Evolutionary conservation across 2,888 invertebrate species (phyloP), one percentile per base, ranked within the genome.

Genomic region (Cetonia aurata): DNA sequence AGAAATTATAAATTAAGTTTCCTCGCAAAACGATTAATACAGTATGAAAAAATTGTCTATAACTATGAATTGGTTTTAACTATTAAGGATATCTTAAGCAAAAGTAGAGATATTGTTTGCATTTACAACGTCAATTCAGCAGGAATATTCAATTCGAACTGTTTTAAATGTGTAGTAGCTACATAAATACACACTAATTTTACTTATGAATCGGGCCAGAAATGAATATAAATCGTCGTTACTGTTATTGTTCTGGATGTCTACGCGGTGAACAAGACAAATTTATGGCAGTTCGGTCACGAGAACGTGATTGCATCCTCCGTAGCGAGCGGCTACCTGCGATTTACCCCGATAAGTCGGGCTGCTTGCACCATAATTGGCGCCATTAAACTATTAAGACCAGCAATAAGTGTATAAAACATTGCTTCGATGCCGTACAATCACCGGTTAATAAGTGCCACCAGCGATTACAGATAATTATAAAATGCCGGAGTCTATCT

Each of bases 351-450:
- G 79, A 78, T 79, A 79, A 77, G 76, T 74, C 77, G 72, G 17
- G 76, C 77, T 79, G 75, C 75, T 75, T 73, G 75, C 73, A 73
- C 78, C 73, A 75, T 79, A 80, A 79, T 80, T 79, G 79, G 74
- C 75, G 73, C 77, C 76, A 79, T 80, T 80, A 79, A 79, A 79
- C 79, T 77, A 79, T 80, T 80, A 80, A 76, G 74, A 69, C 62
- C 50, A n/a, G 73, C 75, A 77, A 78, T 65, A 65, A 37, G 62
- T 77, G 75, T 78, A 77, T 75, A 75, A 76, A 78, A 74, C 73
- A 72, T 74, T 73, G 68, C 71, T 73, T 70, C 71, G 33, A 42
- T n/a, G 50, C 50, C 37, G 50, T 65, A 65, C 50, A 48, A 37
- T 70, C 70, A 72, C 65, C 70, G 69, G 52, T 74, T 76, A 75